Evolutionary conservation across 1,140 invertebrate genomes (phyloP), one percentile per base, ranked within the genome.

Genomic region (Ctenoplectra terminalis): DNA sequence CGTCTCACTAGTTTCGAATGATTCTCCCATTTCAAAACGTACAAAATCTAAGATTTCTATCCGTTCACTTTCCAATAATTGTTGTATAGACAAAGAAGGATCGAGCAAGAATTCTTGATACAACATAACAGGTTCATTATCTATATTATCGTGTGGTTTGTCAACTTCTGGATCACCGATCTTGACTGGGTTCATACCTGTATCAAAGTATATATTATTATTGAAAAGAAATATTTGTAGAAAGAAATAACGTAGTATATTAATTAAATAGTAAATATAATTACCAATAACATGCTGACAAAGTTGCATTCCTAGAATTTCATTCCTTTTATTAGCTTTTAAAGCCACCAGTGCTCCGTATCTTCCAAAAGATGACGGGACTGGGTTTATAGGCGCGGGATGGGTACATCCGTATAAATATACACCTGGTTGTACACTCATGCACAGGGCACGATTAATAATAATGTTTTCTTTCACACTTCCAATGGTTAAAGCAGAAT

Each of bases 201-300:
- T 88, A 84, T 69, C 58, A 73, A 79, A 85, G 48, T 64, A 76
- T 34, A 48, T 61, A 60, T 64, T 66, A 56, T 82, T n/a, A 69
- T 0, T 43, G 29, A 56, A 66, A 40, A 26, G 13, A 17, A 1
- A 54, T 46, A 40, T 66, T 67, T 3, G 52, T 80, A 70, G 4
- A 69, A 23, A 58, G 6, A 75, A 73, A 48, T 70, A 56, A 50
- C n/a, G 4, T 13, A 75, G 1, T 17, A 82, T 9, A 15, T 5
- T 20, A 13, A 52, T 20, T 69, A 0, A 54, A 40, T 29, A 5
- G 43, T 7, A 64, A 61, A 20, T 43, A n/a, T 50, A 56, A 13
- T 67, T 90, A 95, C 95, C 98, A 58, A 99, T 97, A 88, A 99
- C 96, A 90, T 99, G 98, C 91, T 99, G 98, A 92, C 98, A 98